A percentile compares a stretch with the other conserved stretches of the same genome.
These are phyloP conservation scores for Chiloscyllium punctatum DNA, from an alignment of 2,797 vertebrate genomes.

Conservation along the genomic window DNA sequence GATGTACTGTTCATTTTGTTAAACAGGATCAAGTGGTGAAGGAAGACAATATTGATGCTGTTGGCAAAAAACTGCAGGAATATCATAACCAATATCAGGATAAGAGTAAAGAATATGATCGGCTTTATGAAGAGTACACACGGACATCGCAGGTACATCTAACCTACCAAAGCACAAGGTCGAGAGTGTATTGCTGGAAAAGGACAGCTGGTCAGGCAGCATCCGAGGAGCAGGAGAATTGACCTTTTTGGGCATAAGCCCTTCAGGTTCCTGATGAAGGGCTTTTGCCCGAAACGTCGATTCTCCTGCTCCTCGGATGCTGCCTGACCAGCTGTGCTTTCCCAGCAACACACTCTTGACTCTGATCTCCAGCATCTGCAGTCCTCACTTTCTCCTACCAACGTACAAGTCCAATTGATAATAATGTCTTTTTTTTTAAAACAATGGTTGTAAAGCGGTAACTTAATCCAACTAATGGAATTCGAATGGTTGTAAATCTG, in stretches of 20 bases:
- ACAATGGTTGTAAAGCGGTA: not conserved
- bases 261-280: too few relatives aligned
- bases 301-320: too few relatives aligned
- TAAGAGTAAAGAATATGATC: slow-evolving; percentile 90
- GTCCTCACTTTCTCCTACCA: not conserved
- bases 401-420: not conserved
- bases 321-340: too few relatives aligned
- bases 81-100: slow-evolving; percentile 90
- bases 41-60: slow-evolving; percentile 90
- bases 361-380: too few relatives aligned
- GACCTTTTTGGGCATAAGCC: too few relatives aligned
- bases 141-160: slow-evolving; percentile 83
- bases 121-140: slow-evolving; percentile 89
- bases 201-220: too few relatives aligned
- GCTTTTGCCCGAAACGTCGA: too few relatives aligned
- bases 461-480: not conserved
- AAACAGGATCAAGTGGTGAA: slow-evolving; percentile 87
- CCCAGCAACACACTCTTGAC: too few relatives aligned
- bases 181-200: too few relatives aligned
- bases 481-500: not conserved
- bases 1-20: not conserved
- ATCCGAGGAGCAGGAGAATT: too few relatives aligned
- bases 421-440: not conserved
- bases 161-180: not conserved
- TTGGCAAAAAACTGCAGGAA: slow-evolving; percentile 91